A percentile compares a stretch with the other conserved stretches of the same genome.
phyloP scores from a whole-genome alignment of 2,888 invertebrate species.

The Troglohyphantes excavatus region DNA sequence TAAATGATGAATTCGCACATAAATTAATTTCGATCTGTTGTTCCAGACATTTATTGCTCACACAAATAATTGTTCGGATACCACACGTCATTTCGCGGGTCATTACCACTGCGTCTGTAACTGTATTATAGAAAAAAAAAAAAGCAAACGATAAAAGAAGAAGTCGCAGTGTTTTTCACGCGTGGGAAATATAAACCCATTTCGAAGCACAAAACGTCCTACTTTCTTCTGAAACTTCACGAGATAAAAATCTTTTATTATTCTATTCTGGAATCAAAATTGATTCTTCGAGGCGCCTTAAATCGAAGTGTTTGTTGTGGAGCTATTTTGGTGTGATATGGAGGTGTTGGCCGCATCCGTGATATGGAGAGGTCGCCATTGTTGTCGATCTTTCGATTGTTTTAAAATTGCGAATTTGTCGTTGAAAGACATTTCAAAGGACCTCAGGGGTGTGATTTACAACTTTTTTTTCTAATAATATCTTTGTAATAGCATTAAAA shows the following conservation, averaged over 20 bases:
- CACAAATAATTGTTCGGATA: slow-evolving; percentile 6
- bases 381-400: not conserved
- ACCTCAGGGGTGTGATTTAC: not conserved
- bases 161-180: not conserved
- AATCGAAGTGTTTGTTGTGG: not conserved
- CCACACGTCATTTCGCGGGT: slow-evolving; percentile 7
- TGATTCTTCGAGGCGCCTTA: not conserved
- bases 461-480: not conserved
- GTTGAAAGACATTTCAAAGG: not conserved
- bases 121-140: not conserved
- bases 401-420: not conserved
- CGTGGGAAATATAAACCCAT: slow-evolving; percentile 36
- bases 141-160: slow-evolving; percentile 1
- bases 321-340: not conserved
- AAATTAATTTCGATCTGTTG: not conserved
- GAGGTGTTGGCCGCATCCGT: not conserved
- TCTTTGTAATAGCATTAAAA: no score
- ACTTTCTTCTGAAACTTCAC: slow-evolving; percentile 22
- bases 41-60: not conserved
- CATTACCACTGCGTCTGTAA: slow-evolving; percentile 18
- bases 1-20: not conserved
- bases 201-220: slow-evolving; percentile 28
- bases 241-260: slow-evolving; percentile 21
- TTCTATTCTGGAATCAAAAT: not conserved
- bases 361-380: not conserved